A percentile compares a stretch with the other conserved stretches of the same genome.
phyloP scores from a whole-genome alignment of 2,888 invertebrate species.

The Noctua comes region DNA sequence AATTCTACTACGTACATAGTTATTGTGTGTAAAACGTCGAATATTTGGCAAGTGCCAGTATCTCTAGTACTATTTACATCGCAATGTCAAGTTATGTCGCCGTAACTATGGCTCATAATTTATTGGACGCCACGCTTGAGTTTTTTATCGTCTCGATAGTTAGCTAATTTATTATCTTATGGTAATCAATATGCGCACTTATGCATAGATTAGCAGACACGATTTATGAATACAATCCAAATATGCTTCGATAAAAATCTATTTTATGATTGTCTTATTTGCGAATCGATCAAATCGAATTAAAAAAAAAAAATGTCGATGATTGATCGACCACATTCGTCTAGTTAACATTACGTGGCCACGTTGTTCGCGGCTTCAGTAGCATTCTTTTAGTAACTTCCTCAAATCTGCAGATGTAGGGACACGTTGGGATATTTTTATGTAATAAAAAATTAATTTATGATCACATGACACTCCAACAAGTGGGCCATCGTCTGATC shows the following conservation, averaged over 20 bases:
- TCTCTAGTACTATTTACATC: conserved; percentile 41
- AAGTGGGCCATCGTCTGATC: background rate
- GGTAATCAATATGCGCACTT: conserved; percentile 23
- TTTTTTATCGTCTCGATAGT: conserved; percentile 9
- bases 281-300: background rate
- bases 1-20: conserved; percentile 22
- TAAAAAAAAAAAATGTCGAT: background rate
- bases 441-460: background rate
- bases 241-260: background rate
- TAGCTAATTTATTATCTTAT: conserved; percentile 9
- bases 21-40: conserved; percentile 20
- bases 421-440: background rate
- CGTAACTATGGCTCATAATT: conserved; percentile 11
- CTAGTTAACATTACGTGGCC: background rate
- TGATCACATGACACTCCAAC: background rate
- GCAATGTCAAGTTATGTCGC: conserved; percentile 46
- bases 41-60: conserved; percentile 48
- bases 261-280: background rate
- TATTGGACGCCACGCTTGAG: background rate
- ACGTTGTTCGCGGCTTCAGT: background rate
- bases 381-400: background rate
- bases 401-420: background rate
- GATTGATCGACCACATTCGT: background rate
- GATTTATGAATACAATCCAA: background rate
- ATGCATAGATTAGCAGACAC: background rate